A percentile compares a stretch with the other conserved stretches of the same genome.
These are phyloP conservation scores for Tigriopus californicus DNA, from an alignment of 2,888 invertebrate species.

Conservation along the genomic window DNA sequence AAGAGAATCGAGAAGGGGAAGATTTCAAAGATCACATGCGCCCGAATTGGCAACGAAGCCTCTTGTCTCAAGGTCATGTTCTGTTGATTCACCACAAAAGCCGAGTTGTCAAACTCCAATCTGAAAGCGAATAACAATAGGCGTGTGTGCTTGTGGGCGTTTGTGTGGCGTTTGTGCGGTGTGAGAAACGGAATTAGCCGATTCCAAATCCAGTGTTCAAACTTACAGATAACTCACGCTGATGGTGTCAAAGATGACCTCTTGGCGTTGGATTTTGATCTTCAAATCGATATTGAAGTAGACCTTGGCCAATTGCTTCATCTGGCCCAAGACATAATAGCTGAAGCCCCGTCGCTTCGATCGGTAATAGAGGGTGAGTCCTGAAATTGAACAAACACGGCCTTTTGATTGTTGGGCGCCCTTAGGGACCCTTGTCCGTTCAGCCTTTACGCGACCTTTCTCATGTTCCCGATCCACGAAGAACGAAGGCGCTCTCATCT, in stretches of 20 bases:
- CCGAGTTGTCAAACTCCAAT: conserved; percentile 11
- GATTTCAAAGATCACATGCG: conserved; percentile 10
- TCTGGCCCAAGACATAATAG: conserved; percentile 11
- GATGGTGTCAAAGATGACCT: conserved; percentile 12
- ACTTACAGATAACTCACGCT: conserved; percentile 49
- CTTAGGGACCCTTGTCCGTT: not conserved
- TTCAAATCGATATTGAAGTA: conserved; percentile 5
- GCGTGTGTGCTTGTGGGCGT: no score
- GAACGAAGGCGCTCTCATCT: conserved; percentile 11
- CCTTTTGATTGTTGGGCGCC: conserved; percentile 26
- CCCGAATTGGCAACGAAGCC: conserved; percentile 8
- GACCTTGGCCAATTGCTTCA: conserved; percentile 42
- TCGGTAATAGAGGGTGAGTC: conserved; percentile 3
- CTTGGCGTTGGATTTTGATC: not conserved
- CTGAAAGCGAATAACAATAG: not conserved
- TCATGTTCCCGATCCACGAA: conserved; percentile 6
- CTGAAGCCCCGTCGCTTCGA: conserved; percentile 11
- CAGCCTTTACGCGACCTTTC: not conserved
- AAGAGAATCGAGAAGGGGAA: conserved; percentile 13
- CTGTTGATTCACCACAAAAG: not conserved
- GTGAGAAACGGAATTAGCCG: no score
- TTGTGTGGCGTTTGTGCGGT: no score
- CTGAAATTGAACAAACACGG: conserved; percentile 44
- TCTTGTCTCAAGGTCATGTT: not conserved
- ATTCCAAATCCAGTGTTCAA: no score